These are phyloP conservation scores for Isurus oxyrinchus DNA, from an alignment of 2,113 vertebrate species.

Conservation along the genomic window DNA sequence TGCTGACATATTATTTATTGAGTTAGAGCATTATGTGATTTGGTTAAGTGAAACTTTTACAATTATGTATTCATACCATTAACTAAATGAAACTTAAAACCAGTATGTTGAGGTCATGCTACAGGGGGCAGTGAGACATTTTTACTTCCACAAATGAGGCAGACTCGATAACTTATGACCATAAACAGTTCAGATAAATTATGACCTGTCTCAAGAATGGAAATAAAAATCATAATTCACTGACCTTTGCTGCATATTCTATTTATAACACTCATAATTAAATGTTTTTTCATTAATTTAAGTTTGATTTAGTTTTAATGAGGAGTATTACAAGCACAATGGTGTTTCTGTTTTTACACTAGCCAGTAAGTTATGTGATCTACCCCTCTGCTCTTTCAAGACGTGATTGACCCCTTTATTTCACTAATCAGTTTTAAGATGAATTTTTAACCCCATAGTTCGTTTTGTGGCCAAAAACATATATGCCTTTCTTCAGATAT, in stretches of 20 bases:
- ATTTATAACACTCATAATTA: constrained; percentile 27
- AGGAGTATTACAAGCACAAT: constrained; percentile 21
- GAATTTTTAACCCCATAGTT: neutral
- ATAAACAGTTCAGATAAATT: constrained; percentile 26
- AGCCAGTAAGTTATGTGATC: constrained; percentile 14
- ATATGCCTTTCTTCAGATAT: neutral
- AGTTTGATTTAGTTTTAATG: constrained; percentile 20
- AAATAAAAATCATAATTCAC: constrained; percentile 4
- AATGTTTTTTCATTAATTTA: constrained; percentile 28
- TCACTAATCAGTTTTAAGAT: neutral
- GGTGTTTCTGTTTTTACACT: neutral
- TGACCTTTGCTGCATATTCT: neutral
- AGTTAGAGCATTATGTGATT: constrained; percentile 26
- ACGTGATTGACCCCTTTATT: neutral
- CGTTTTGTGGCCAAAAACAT: neutral
- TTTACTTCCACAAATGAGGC: constrained; percentile 15
- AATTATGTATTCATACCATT: constrained; percentile 27
- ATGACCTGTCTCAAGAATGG: constrained; percentile 7
- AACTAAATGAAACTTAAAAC: constrained; percentile 33
- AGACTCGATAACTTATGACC: neutral
- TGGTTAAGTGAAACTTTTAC: constrained; percentile 30
- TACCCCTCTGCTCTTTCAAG: neutral
- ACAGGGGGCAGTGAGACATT: neutral
- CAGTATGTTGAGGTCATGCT: constrained; percentile 14
- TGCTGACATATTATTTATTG: constrained; percentile 35